Percentiles rank a stretch among this genome's conserved stretches.
phyloP scores from a whole-genome alignment of 2,113 vertebrate genomes.

The Pygathrix nemaeus region DNA sequence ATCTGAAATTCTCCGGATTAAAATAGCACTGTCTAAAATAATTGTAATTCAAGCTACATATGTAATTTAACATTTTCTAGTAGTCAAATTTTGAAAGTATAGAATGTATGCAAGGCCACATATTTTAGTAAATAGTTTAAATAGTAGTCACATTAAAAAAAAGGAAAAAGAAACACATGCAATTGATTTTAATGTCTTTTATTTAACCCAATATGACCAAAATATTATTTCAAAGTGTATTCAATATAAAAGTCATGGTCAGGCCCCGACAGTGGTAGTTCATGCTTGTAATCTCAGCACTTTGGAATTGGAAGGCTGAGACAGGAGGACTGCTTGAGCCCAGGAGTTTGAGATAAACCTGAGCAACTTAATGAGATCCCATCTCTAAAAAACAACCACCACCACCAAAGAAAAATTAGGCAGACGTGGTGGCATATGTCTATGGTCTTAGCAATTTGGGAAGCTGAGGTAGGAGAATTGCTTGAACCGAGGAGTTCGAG shows the following conservation, averaged over 20 bases:
- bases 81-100: background rate
- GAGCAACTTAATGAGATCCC: too few species aligned
- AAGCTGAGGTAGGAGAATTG: too few species aligned
- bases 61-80: background rate
- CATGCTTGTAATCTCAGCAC: too few species aligned
- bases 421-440: too few species aligned
- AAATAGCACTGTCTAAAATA: background rate
- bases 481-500: too few species aligned
- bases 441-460: too few species aligned
- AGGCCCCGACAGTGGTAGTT: too few species aligned
- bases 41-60: background rate
- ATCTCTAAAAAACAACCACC: too few species aligned
- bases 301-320: too few species aligned
- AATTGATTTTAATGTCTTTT: constrained; percentile 40
- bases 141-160: background rate
- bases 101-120: background rate
- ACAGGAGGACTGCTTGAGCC: too few species aligned
- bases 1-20: background rate
- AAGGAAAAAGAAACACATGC: background rate
- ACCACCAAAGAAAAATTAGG: too few species aligned
- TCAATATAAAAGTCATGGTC: background rate
- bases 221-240: constrained; percentile 20
- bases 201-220: background rate
- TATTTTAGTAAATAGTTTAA: background rate
- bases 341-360: too few species aligned